A percentile compares a stretch with the other conserved stretches of the same genome.
Conservation (phyloP, 2,113 vertebrate species). For the Campylomormyrus numenius region DNA sequence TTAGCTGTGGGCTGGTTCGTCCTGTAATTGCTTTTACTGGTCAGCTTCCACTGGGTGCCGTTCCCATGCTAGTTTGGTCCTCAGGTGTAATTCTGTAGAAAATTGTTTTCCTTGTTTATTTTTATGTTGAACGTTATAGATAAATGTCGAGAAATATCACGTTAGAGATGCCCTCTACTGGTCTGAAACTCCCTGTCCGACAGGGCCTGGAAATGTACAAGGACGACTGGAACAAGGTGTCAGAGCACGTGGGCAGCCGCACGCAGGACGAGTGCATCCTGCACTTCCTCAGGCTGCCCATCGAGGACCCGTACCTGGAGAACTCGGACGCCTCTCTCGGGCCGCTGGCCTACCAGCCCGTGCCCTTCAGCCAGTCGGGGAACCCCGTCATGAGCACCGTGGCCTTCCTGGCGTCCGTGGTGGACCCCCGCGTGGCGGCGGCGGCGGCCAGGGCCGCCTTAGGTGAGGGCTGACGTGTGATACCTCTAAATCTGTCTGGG, state of each 20-base stretch:
- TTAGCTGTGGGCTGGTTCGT: not conserved
- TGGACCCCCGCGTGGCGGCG: slow-evolving; percentile 87
- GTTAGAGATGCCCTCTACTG: not conserved
- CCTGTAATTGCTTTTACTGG: not conserved
- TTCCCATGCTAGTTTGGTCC: not conserved
- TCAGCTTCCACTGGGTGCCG: not conserved
- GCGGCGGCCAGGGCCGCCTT: slow-evolving; percentile 86
- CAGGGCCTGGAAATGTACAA: slow-evolving; percentile 96
- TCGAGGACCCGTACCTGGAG: slow-evolving; percentile 93
- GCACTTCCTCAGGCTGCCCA: slow-evolving; percentile 87
- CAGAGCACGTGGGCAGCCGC: slow-evolving; percentile 90
- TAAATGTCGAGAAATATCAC: not conserved
- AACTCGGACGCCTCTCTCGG: slow-evolving; percentile 86
- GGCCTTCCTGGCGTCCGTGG: slow-evolving; percentile 90
- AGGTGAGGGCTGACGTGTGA: slow-evolving; percentile 56
- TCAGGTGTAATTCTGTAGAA: not conserved
- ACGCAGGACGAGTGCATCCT: slow-evolving; percentile 97
- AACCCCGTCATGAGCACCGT: slow-evolving; percentile 99
- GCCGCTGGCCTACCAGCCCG: slow-evolving; percentile 85
- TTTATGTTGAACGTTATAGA: not conserved
- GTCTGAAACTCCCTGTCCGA: not conserved
- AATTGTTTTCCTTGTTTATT: not conserved
- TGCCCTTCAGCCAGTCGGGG: slow-evolving; percentile 94
- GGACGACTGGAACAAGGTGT: slow-evolving; percentile 98
- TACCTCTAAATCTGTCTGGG: not conserved